Evolutionary conservation across 1,140 invertebrate genomes (phyloP).

Genomic region (Yoshiicerus persimilis): DNA sequence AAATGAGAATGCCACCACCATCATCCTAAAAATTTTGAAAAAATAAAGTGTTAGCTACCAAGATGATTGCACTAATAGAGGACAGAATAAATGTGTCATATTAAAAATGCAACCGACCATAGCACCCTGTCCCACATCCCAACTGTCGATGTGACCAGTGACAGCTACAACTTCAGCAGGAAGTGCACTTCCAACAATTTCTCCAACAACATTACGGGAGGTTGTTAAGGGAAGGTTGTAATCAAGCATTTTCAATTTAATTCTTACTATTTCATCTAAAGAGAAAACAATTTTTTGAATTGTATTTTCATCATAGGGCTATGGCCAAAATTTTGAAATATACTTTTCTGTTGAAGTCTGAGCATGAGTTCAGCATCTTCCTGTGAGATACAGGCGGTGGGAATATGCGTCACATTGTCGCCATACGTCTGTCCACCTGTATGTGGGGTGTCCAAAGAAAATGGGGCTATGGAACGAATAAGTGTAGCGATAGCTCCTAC

Average conservation of each 20-base stretch:
- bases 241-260: constrained; percentile 62
- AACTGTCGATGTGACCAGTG: constrained; percentile 80
- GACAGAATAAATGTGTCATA: too few species aligned
- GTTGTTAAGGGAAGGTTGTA: constrained; percentile 56
- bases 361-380: constrained; percentile 77
- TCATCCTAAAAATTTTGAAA: constrained; percentile 66
- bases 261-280: constrained; percentile 58
- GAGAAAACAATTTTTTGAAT: neutral
- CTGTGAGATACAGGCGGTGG: constrained; percentile 73
- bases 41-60: too few species aligned
- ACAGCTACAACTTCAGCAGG: constrained; percentile 73
- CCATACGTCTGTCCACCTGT: constrained; percentile 66
- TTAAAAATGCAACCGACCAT: too few species aligned
- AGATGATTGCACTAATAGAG: too few species aligned
- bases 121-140: constrained; percentile 39
- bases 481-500: constrained; percentile 73
- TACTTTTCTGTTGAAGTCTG: constrained; percentile 65
- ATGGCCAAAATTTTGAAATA: neutral
- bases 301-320: neutral
- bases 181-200: constrained; percentile 64
- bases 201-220: constrained; percentile 73
- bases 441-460: constrained; percentile 66
- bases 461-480: constrained; percentile 72
- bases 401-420: constrained; percentile 67
- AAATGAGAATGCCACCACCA: constrained; percentile 78